Base-by-base conservation (phyloP, 1,140 invertebrate genomes). In the Ceratosolen fusciceps region DNA sequence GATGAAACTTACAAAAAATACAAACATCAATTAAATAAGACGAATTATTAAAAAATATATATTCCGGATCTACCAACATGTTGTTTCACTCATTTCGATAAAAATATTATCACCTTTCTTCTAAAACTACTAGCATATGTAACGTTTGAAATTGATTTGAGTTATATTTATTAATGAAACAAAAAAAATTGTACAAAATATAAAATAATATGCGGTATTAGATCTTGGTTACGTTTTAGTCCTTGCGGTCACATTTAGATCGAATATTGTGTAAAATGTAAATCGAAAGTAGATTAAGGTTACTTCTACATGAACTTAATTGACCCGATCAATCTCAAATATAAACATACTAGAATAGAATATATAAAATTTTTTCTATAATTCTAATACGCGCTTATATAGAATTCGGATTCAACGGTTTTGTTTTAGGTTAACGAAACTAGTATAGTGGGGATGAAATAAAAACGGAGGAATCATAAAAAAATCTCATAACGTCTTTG, bases 1-100 rank as follows among this genome's bases (percentile, higher is more conserved):
- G 87, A 90, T 78, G 86, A 90, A 73, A 52, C 90, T 93, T 54
- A 65, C 34, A 54, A 73, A 73, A 79, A 73, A 73, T 72, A 79
- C 43, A 73, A 79, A 79, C 70, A 65, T 21, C 0, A 65, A 54
- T 60, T 54, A 58, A 49, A 16, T 29, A 29, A 79, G 29, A 65
- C 49, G 49, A 60, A 43, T 58, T 8, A 19, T 65, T 72, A 1
- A 62, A 56, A 76, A 76, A 68, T 54, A 16, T 19, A 68, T 68
- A 24, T 76, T 68, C 26, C 19, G 7, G 47, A n/a, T 34, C 12
- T 47, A 47, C 16, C 29, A 54, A 52, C 10, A 10, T 7, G 4
- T 54, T 54, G 9, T 21, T 34, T 34, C 19, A 54, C 39, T 68
- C 39, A 68, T 39, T 68, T 47, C 12, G n/a, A 47, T 14, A 68